Base-by-base conservation (phyloP, 2,888 invertebrate genomes). In the Pristionchus mayeri region DNA sequence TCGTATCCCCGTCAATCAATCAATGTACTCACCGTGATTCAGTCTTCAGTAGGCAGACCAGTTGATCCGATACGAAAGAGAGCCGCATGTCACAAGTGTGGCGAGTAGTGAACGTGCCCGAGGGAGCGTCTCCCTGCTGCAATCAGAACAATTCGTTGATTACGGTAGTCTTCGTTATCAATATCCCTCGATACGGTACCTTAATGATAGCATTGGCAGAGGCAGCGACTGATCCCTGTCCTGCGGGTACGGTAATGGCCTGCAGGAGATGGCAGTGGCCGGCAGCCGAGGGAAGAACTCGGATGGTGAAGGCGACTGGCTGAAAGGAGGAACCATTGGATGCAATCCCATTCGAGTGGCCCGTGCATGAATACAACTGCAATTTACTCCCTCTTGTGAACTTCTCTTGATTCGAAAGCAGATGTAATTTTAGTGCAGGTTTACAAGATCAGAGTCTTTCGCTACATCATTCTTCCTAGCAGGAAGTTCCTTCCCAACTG, bases 31-130 rank as follows among this genome's bases (percentile, higher is more conserved):
- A 67, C 67, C 67, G 52, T 13, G 71, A 84, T n/a, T 84, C 60
- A 1, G 30, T 30, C 75, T 80, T 88, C 11, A 89, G 85, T 13
- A 89, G 85, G 67, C 86, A 86, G 84, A 88, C 87, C 84, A 89
- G 86, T 57, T 87, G 63, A 63, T 89, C 89, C 30, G 86, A 87
- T 16, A 88, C 87, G 82, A 87, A 89, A 81, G 86, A 88, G 81
- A 92, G 90, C n/a, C 88, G 82, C 92, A 92, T 92, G 84, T 92
- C 92, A 81, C 90, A 91, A 0, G 91, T 92, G 89, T 91, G 91
- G 11, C 91, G 87, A 30, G 92, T 92, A 88, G 89, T 90, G 87
- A 89, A 91, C 6, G 88, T 86, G n/a, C 91, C 90, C 60, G 85
- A 87, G 24, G 90, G 87, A 13, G 89, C 85, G 44, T 91, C 91